A percentile compares a stretch with the other conserved stretches of the same genome.
Conservation (phyloP, 2,888 invertebrate genomes). For the Campoplex nolae region DNA sequence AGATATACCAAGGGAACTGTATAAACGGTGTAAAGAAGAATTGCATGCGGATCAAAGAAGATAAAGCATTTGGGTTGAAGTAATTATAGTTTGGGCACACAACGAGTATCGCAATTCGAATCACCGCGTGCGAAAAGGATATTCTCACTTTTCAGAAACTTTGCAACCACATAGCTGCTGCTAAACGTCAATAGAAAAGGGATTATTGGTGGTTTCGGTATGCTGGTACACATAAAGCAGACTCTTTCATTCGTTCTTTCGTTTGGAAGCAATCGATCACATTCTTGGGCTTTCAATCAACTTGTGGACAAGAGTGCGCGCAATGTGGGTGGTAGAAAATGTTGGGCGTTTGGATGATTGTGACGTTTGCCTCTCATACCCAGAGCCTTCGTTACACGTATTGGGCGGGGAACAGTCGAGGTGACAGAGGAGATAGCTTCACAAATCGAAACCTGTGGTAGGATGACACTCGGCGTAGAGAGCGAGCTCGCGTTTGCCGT, state of each 20-base stretch:
- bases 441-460: slow-evolving; percentile 36
- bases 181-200: slow-evolving; percentile 55
- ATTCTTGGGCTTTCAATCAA: slow-evolving; percentile 65
- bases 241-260: slow-evolving; percentile 53
- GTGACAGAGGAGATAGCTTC: slow-evolving; percentile 42
- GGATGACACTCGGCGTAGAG: slow-evolving; percentile 34
- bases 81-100: slow-evolving; percentile 31
- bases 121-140: slow-evolving; percentile 34
- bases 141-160: slow-evolving; percentile 29
- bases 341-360: slow-evolving; percentile 31
- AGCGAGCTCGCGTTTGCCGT: slow-evolving; percentile 17
- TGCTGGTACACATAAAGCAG: slow-evolving; percentile 7
- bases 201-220: slow-evolving; percentile 44
- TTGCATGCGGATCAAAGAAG: slow-evolving; percentile 34
- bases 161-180: slow-evolving; percentile 11
- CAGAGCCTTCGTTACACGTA: slow-evolving; percentile 55
- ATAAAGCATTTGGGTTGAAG: slow-evolving; percentile 37
- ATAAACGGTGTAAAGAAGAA: slow-evolving; percentile 6
- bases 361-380: slow-evolving; percentile 7
- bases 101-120: slow-evolving; percentile 23
- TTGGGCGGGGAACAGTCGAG: slow-evolving; percentile 56
- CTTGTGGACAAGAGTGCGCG: slow-evolving; percentile 28
- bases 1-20: neutral
- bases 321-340: slow-evolving; percentile 36
- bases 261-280: slow-evolving; percentile 65